Conservation (phyloP, 2,797 vertebrate species). For the Zenarchopterus dispar region DNA sequence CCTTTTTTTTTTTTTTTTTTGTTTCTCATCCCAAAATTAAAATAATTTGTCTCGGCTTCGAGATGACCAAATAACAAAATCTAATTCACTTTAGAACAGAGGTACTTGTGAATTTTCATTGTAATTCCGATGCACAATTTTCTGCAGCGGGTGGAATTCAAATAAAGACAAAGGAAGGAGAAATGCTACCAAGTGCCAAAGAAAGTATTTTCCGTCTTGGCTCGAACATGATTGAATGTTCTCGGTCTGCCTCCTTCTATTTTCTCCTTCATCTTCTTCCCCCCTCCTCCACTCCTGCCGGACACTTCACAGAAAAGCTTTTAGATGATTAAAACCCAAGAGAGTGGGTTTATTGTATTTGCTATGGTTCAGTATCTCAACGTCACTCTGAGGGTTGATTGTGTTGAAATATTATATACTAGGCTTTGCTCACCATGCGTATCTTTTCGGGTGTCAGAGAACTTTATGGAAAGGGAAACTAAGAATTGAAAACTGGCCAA, state of each 20-base stretch:
- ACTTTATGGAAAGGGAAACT: neutral
- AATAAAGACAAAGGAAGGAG: constrained; percentile 9
- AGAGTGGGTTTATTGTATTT: constrained; percentile 31
- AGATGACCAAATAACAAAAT: constrained; percentile 1
- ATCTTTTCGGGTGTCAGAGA: constrained; percentile 13
- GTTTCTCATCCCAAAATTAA: neutral
- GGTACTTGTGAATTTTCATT: neutral
- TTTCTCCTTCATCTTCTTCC: constrained; percentile 22
- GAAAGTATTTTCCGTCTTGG: constrained; percentile 19
- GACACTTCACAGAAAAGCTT: constrained; percentile 55
- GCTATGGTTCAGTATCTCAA: constrained; percentile 42
- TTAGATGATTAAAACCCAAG: constrained; percentile 72
- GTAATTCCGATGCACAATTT: neutral
- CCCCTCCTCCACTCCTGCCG: constrained; percentile 28
- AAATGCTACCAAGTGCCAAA: neutral
- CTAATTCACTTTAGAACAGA: neutral
- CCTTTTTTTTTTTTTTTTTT: constrained; percentile 6
- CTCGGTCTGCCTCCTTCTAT: constrained; percentile 33
- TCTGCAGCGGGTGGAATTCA: neutral
- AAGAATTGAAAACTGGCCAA: neutral
- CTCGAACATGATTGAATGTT: constrained; percentile 15
- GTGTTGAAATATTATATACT: constrained; percentile 37
- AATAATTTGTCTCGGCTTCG: neutral
- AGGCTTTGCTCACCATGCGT: constrained; percentile 23
- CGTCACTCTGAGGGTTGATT: constrained; percentile 25